Evolutionary conservation across 2,888 invertebrate genomes (phyloP), one percentile per base, ranked within the genome.

Genomic region (Aelia acuminata): DNA sequence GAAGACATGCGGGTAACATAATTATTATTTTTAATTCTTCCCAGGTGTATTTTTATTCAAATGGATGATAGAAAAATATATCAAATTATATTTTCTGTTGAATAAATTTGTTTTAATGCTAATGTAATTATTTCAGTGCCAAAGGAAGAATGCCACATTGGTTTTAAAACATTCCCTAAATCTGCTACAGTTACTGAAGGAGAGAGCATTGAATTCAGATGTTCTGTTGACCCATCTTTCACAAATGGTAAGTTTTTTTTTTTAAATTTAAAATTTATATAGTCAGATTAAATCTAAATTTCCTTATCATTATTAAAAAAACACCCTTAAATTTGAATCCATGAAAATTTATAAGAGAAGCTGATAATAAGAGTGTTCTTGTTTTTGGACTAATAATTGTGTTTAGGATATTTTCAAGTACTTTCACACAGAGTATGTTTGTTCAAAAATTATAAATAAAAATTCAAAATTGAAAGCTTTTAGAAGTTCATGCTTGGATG

Each of bases 151-250:
- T 95, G 96, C 92, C 95, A 95, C 92, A 98, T 98, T 91, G 95
- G 95, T 92, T 98, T 97, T 95, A 94, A 94, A 92, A 96, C 95
- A 94, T 98, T 97, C 96, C 98, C 98, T 90, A 94, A 94, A 91
- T 98, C 98, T 91, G 94, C 95, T 92, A 98, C 97, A 90, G 95
- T 97, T 91, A 94, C 95, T 91, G 95, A 96, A 92, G 95, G 96
- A 91, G 97, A 97, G 93, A 94, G 95, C 53, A 96, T 95, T 90
- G 94, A 94, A 91, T 97, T 98, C 93, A 95, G 94, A 91, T 96
- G 97, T 92, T 96, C 96, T 93, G 94, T 96, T 92, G 96, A 97
- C 89, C 93, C 92, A 90, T 93, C 93, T 90, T 93, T 94, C 90
- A 92, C 93, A 90, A 94, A 93, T 92, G 94, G 94, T 94, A 92